A percentile compares a stretch with the other conserved stretches of the same genome.
These are phyloP conservation scores for Solenopsis fugax DNA, from an alignment of 1,140 invertebrate genomes.

Conservation along the genomic window DNA sequence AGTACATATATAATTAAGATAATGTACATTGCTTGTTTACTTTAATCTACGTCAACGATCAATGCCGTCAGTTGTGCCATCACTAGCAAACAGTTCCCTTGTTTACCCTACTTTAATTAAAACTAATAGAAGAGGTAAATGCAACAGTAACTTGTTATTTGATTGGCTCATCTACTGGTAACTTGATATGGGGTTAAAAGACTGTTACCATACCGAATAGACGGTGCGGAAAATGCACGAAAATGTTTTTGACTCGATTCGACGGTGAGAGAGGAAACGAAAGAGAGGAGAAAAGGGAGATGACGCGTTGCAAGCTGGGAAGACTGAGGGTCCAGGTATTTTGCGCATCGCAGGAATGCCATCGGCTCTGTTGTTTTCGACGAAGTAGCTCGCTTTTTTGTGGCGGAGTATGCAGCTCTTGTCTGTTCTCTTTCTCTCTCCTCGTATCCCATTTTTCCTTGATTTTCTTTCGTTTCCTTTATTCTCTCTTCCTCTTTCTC, in stretches of 20 bases:
- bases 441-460: constrained; percentile 6
- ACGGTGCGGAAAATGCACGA: constrained; percentile 2
- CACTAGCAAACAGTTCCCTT: background rate
- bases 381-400: constrained; percentile 69
- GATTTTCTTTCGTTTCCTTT: constrained; percentile 15
- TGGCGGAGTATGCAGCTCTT: constrained; percentile 59
- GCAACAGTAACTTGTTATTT: background rate
- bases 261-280: background rate
- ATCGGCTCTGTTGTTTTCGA: constrained; percentile 65
- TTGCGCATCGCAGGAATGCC: constrained; percentile 60
- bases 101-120: constrained; percentile 1
- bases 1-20: constrained; percentile 3
- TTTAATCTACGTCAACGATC: background rate
- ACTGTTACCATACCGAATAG: constrained; percentile 4
- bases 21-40: background rate
- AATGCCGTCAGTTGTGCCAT: background rate
- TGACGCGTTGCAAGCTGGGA: background rate
- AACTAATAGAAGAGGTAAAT: constrained; percentile 20
- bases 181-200: constrained; percentile 11
- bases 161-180: background rate
- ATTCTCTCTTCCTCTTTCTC: background rate
- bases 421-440: background rate
- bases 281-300: background rate
- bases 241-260: constrained; percentile 26
- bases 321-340: background rate